phyloP scores from a whole-genome alignment of 2,888 invertebrate species.

The Rotaria sp. region DNA sequence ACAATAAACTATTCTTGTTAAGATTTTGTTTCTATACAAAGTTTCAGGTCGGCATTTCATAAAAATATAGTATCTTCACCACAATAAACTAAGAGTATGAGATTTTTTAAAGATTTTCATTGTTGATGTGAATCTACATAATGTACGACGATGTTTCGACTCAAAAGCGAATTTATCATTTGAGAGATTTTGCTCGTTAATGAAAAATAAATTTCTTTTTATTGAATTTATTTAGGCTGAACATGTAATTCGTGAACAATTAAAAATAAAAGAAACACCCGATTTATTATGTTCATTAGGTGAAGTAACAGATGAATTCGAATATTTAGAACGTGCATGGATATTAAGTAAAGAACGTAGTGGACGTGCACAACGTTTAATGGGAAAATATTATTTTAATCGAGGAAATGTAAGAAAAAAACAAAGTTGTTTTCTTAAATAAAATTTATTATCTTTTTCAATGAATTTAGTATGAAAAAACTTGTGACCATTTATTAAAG shows the following conservation, averaged over 20 bases:
- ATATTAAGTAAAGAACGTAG: slow-evolving; percentile 72
- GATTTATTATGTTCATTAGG: slow-evolving; percentile 84
- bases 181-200: too few relatives aligned
- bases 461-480: slow-evolving; percentile 64
- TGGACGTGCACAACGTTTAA: slow-evolving; percentile 76
- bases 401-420: slow-evolving; percentile 59
- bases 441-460: slow-evolving; percentile 11
- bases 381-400: slow-evolving; percentile 70
- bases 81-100: too few relatives aligned
- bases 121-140: too few relatives aligned
- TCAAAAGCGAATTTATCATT: too few relatives aligned
- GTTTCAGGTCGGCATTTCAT: too few relatives aligned
- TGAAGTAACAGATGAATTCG: slow-evolving; percentile 71
- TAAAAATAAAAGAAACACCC: slow-evolving; percentile 70
- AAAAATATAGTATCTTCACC: too few relatives aligned
- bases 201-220: too few relatives aligned
- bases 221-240: slow-evolving; percentile 64
- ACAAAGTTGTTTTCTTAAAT: slow-evolving; percentile 45
- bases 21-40: too few relatives aligned
- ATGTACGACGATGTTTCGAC: too few relatives aligned
- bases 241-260: slow-evolving; percentile 73
- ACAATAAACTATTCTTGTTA: too few relatives aligned
- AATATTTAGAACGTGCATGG: slow-evolving; percentile 82
- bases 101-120: too few relatives aligned
- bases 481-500: slow-evolving; percentile 72